A percentile compares a stretch with the other conserved stretches of the same genome.
Evolutionary conservation across 2,113 vertebrate species (phyloP).

Genomic region (Hemicordylus capensis): DNA sequence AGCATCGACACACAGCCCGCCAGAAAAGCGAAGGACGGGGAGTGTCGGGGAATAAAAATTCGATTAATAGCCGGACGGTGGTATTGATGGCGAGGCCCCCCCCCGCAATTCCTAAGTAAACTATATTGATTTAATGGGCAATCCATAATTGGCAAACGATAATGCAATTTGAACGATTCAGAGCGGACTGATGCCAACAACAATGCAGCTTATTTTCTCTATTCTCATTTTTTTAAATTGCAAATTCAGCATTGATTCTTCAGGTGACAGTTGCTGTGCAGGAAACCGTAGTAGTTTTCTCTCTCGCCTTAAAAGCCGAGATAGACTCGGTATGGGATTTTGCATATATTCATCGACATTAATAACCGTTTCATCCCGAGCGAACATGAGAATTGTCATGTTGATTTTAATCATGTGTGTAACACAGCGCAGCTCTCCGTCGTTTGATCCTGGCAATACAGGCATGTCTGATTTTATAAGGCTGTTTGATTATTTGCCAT

Average conservation of each 20-base stretch:
- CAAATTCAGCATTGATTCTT: neutral
- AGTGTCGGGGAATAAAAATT: neutral
- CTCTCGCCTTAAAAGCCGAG: too few relatives aligned
- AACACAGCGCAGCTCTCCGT: neutral
- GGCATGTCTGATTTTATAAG: too few relatives aligned
- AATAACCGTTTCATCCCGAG: neutral
- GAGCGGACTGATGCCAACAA: neutral
- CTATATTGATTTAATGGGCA: neutral
- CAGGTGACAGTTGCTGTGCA: neutral
- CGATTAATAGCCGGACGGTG: too few relatives aligned
- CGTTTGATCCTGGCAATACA: neutral
- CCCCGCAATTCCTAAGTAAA: neutral
- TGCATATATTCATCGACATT: neutral
- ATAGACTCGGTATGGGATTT: neutral
- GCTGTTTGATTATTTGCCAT: neutral
- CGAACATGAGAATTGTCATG: neutral
- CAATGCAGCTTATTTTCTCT: neutral
- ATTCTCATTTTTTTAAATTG: neutral
- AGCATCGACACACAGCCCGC: constrained; percentile 25
- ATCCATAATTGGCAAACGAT: neutral
- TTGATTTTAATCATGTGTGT: neutral
- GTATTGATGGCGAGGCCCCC: too few relatives aligned
- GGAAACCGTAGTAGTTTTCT: too few relatives aligned
- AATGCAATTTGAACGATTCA: neutral
- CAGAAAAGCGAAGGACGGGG: neutral